Evolutionary conservation across 2,888 invertebrate species (phyloP).

Genomic region (Gisinianus flammeolus): DNA sequence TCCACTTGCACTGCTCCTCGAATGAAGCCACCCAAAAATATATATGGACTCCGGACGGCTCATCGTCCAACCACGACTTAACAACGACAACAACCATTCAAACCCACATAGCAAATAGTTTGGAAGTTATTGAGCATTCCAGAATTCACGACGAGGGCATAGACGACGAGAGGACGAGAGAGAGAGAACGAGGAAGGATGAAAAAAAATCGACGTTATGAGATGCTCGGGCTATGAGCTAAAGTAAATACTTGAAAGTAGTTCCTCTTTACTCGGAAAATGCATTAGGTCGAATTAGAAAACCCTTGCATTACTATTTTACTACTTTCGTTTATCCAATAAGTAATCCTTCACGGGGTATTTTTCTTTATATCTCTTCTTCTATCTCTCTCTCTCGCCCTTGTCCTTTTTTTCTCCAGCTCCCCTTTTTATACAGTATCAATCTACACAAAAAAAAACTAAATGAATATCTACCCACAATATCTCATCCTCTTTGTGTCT

Average conservation of each 20-base stretch:
- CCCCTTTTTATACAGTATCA: too few species aligned
- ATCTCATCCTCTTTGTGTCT: background rate
- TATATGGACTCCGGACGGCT: too few species aligned
- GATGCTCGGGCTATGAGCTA: conserved; percentile 30
- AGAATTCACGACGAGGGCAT: background rate
- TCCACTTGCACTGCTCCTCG: background rate
- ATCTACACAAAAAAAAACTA: too few species aligned
- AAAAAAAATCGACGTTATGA: background rate
- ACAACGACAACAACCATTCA: conserved; percentile 13
- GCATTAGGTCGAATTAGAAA: conserved; percentile 31
- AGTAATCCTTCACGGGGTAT: background rate
- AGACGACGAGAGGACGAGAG: background rate
- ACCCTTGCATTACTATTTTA: conserved; percentile 8
- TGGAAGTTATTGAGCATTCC: conserved; percentile 43
- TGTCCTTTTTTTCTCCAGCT: too few species aligned
- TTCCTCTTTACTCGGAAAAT: conserved; percentile 27
- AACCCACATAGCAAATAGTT: conserved; percentile 41
- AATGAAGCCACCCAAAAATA: too few species aligned
- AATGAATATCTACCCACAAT: too few species aligned
- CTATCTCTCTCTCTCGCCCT: too few species aligned
- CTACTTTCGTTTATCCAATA: background rate
- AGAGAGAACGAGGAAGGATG: background rate
- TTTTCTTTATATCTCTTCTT: background rate
- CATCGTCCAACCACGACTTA: too few species aligned
- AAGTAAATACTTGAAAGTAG: conserved; percentile 29